These are phyloP conservation scores for Morone saxatilis DNA, from an alignment of 2,113 vertebrate genomes.

Conservation along the genomic window DNA sequence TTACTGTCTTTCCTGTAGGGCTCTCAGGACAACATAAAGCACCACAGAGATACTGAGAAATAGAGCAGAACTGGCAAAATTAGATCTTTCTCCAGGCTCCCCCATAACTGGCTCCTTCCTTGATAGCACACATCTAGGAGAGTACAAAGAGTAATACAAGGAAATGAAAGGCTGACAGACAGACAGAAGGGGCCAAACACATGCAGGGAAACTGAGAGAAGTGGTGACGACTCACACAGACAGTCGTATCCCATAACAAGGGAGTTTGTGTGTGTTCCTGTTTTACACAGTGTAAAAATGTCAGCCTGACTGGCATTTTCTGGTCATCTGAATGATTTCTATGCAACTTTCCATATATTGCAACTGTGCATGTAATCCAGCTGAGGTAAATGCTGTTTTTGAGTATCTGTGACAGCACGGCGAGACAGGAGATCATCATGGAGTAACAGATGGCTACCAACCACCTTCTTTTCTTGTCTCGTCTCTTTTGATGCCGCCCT, in stretches of 20 bases:
- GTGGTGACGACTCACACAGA: neutral
- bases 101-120: conserved; percentile 39
- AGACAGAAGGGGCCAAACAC: conserved; percentile 4
- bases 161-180: conserved; percentile 27
- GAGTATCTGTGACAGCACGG: conserved; percentile 20
- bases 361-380: conserved; percentile 1
- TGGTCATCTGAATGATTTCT: conserved; percentile 23
- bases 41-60: conserved; percentile 68
- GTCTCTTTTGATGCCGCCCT: neutral
- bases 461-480: conserved; percentile 31
- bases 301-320: conserved; percentile 29
- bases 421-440: conserved; percentile 44
- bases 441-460: conserved; percentile 40
- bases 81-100: conserved; percentile 65
- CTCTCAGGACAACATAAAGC: conserved; percentile 62
- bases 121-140: conserved; percentile 42
- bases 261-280: neutral
- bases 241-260: neutral
- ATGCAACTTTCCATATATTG: conserved; percentile 1
- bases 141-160: conserved; percentile 32
- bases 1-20: conserved; percentile 33
- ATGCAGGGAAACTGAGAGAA: conserved; percentile 9
- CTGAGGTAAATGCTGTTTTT: conserved; percentile 21
- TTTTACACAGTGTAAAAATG: conserved; percentile 8
- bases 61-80: conserved; percentile 76